Percentiles rank a stretch among this genome's conserved stretches.
Evolutionary conservation across 2,113 vertebrate genomes (phyloP).

Genomic region (Melozone crissalis): DNA sequence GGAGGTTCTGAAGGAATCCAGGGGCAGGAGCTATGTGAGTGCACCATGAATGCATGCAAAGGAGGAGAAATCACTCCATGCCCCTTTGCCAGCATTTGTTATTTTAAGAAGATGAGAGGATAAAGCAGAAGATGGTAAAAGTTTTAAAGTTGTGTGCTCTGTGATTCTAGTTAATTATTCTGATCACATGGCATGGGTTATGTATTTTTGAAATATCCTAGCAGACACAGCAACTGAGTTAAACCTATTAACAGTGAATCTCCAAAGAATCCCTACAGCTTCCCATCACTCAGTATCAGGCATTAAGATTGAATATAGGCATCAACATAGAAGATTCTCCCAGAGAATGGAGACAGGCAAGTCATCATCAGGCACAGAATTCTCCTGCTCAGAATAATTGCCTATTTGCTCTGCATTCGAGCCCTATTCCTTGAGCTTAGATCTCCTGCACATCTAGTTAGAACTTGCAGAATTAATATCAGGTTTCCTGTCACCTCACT

Average conservation of each 20-base stretch:
- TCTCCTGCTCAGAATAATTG: conserved; percentile 49
- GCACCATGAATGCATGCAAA: rapidly evolving
- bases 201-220: conserved; percentile 40
- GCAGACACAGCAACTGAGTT: conserved; percentile 25
- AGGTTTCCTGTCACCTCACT: conserved; percentile 52
- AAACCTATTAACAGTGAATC: conserved; percentile 58
- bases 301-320: conserved; percentile 46
- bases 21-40: background rate
- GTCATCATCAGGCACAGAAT: conserved; percentile 31
- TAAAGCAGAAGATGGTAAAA: background rate
- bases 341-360: conserved; percentile 20
- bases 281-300: conserved; percentile 48
- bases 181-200: background rate
- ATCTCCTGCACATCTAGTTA: conserved; percentile 41
- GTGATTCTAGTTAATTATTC: background rate
- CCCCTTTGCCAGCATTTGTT: background rate
- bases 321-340: conserved; percentile 45
- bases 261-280: conserved; percentile 26
- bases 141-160: background rate
- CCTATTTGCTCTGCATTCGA: conserved; percentile 40
- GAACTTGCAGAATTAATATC: conserved; percentile 59
- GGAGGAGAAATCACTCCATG: background rate
- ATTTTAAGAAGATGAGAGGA: background rate
- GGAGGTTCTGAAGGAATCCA: background rate
- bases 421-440: conserved; percentile 25